Evolutionary conservation across 2,113 vertebrate genomes (phyloP), one percentile per base, ranked within the genome.

Genomic region (Aptenodytes forsteri): DNA sequence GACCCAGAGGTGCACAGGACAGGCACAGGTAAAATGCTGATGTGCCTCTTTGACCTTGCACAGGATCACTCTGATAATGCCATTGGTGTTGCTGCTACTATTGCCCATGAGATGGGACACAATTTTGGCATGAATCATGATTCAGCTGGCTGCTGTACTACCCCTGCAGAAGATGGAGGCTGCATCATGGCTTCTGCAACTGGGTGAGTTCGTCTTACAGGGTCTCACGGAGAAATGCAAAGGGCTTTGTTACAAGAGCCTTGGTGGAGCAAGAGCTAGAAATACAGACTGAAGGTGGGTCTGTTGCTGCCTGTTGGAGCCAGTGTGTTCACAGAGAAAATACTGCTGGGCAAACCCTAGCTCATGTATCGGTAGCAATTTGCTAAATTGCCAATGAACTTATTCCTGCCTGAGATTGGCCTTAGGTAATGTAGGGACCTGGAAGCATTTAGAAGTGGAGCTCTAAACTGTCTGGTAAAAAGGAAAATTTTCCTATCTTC

Each of bases 41-140:
- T 0, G 3, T 87, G 61, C 30, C 91, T 64, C 36, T 90, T n/a
- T 94, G 81, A 3, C 54, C 73, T 71, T 91, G 89, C 42, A 56
- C 92, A 99, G 99, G 99, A 99, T 96, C 99, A 99, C 98, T 99
- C 99, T 6, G 98, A 99, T 65, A 99, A 97, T 73, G 98, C 99
- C 50, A 98, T 99, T 16, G 99, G 99, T 3, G 99, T 99, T 34
- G 99, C 99, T 49, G 99, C 99, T 91, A 99, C 99, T 30, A 98
- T 99, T 98, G 99, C 99, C 42, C 99, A 99, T 1, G 99, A 99
- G 97, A 99, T 99, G 98, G 99, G 99, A 44, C 99, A 99, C 98
- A 99, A 99, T 93, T 99, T 99, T 50, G 99, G 99, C 21, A 99
- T 99, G 99, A 99, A 97, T 87, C 99, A 99, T 0, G 99, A 99